phyloP scores from a whole-genome alignment of 2,113 vertebrate species.

The Nettapus auritus region DNA sequence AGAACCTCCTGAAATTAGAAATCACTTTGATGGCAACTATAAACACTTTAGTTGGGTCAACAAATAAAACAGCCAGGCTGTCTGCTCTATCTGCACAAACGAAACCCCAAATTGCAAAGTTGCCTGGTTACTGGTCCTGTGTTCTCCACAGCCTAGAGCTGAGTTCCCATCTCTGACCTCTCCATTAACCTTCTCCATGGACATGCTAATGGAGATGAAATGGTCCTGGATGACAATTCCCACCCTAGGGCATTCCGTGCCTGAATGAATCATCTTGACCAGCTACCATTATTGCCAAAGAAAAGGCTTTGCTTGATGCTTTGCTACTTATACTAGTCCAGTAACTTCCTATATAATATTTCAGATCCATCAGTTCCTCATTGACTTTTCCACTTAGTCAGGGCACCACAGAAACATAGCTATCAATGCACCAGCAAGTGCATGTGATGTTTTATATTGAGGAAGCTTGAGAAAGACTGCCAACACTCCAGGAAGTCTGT shows the following conservation, averaged over 20 bases:
- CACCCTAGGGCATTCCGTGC: neutral
- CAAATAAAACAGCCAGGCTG: neutral
- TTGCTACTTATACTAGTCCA: neutral
- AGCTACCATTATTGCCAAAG: neutral
- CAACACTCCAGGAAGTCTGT: neutral
- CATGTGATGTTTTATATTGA: neutral
- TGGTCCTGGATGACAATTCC: neutral
- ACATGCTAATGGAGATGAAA: neutral
- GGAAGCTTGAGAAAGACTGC: neutral
- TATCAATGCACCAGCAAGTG: accelerated
- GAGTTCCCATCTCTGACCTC: neutral
- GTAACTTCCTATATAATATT: neutral
- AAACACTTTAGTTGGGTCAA: neutral
- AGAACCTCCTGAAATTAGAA: neutral
- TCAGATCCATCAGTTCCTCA: neutral
- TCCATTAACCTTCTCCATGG: neutral
- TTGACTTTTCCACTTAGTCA: neutral
- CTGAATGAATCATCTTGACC: neutral
- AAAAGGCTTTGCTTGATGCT: neutral
- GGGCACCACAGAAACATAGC: neutral
- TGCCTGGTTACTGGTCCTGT: neutral
- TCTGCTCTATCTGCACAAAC: neutral
- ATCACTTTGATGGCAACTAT: neutral
- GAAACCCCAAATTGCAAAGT: neutral
- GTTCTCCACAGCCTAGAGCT: neutral